Evolutionary conservation across 1,140 invertebrate genomes (phyloP), one percentile per base, ranked within the genome.

Genomic region (Leptonema lineaticorne): DNA sequence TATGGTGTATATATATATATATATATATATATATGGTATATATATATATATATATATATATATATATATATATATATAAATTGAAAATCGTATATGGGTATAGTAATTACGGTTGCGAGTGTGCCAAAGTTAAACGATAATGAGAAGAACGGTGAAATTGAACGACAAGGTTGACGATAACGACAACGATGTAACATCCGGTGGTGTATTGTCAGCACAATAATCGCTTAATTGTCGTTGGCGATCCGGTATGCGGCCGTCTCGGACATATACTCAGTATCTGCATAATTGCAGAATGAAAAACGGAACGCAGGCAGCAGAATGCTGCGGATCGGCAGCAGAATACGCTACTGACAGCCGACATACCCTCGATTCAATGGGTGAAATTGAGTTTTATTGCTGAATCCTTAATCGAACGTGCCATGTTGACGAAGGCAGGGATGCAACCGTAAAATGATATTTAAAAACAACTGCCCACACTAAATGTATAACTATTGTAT

Each of bases 361-460:
- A 62, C 58, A 62, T 62, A 24, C 22, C 58, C 33, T 29, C 50
- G 33, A 46, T 30, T 53, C 53, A 50, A n/a, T 20, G 63, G 37
- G 18, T n/a, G 8, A 45, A 67, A 67, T 67, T 59, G 65, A 67
- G 56, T 67, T 67, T 67, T 67, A 67, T 67, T 67, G 57, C 53
- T 59, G 64, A 58, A 67, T 67, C 62, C 56, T 66, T 41, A 41
- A 66, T 46, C 28, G 37, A 56, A 66, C 37, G 41, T 28, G 26
- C 37, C 27, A 8, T 59, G 65, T 59, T 60, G 33, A 48, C 65
- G n/a, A 60, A 56, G 50, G 65, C 37, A 41, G 37, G 37, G 37
- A 2, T n/a, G n/a, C n/a, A n/a, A n/a, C n/a, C n/a, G n/a, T n/a
- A n/a, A n/a, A n/a, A n/a, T n/a, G n/a, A n/a, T n/a, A n/a, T n/a